Evolutionary conservation across 1,140 invertebrate genomes (phyloP), one percentile per base, ranked within the genome.

Genomic region (Tetramorium alpestre): DNA sequence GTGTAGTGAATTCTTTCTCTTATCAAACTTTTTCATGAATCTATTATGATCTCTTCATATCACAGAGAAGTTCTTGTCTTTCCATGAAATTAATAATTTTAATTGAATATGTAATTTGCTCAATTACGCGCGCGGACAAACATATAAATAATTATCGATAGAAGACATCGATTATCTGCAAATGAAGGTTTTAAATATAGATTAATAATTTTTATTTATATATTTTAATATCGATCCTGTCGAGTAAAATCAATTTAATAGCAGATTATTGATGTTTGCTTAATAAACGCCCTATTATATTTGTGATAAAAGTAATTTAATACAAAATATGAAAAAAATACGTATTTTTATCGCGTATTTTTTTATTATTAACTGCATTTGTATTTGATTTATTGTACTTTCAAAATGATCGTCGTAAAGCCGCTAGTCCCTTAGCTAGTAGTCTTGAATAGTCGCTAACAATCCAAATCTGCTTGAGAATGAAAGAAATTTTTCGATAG

Each of bases 391-490:
- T 25, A 67, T 54, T 67, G 11, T 7, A 44, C 13, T 41, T 44
- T 13, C 22, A 18, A 25, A 80, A 18, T 7, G 6, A 38, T 10
- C 1, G 13, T 28, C 7, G 6, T 28, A 67, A 56, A 56, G 49
- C 64, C 22, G 22, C 22, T 81, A 58, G 44, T 8, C 28, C 3
- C 16, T 69, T 58, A 81, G 22, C 22, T 22, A 22, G 22, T 22
- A 22, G 49, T 22, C 25, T 64, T 54, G 5, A 81, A 47, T 38
- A 28, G 13, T 4, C 16, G 1, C 7, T 16, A 44, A 80, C n/a
- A 41, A 80, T n/a, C 8, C 49, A 44, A 25, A 81, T 81, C 44
- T 33, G 33, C 22, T 69, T 54, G 28, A 69, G 33, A 16, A n/a
- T 16, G 33, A 69, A 44, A 16, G n/a, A 69, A 22, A 67, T 1